phyloP scores from a whole-genome alignment of 2,888 invertebrate species.

The Heterodera filipjevi region DNA sequence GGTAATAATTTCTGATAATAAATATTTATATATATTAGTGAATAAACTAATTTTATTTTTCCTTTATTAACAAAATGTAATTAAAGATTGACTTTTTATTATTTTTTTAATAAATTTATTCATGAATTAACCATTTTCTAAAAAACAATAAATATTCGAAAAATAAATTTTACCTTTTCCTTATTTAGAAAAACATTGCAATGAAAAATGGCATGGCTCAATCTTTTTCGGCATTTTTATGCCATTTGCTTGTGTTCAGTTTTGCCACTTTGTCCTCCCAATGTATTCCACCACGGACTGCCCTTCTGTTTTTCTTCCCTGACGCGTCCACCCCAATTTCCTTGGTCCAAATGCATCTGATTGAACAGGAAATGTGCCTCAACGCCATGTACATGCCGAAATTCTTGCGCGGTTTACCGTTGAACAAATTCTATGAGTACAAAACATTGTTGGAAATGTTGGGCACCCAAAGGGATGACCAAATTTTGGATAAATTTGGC shows the following conservation, averaged over 20 bases:
- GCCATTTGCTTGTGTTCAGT: neutral
- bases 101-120: too few species aligned
- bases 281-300: neutral
- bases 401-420: neutral
- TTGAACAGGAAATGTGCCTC: neutral
- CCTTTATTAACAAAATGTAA: too few species aligned
- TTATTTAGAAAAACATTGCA: too few species aligned
- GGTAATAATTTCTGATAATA: too few species aligned
- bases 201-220: too few species aligned
- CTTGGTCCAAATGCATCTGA: neutral
- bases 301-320: neutral
- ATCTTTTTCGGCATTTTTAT: neutral
- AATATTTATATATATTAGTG: too few species aligned
- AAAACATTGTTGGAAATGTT: neutral
- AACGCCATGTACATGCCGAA: neutral
- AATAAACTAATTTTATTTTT: too few species aligned
- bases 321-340: neutral
- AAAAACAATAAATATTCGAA: too few species aligned
- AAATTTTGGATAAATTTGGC: constrained; percentile 1
- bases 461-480: neutral
- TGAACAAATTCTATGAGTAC: neutral
- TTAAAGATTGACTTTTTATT: too few species aligned
- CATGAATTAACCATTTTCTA: too few species aligned
- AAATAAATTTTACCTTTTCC: too few species aligned
- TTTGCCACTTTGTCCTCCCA: neutral